Evolutionary conservation across 2,888 invertebrate species (phyloP), one percentile per base, ranked within the genome.

Genomic region (Galerucella calmariensis): DNA sequence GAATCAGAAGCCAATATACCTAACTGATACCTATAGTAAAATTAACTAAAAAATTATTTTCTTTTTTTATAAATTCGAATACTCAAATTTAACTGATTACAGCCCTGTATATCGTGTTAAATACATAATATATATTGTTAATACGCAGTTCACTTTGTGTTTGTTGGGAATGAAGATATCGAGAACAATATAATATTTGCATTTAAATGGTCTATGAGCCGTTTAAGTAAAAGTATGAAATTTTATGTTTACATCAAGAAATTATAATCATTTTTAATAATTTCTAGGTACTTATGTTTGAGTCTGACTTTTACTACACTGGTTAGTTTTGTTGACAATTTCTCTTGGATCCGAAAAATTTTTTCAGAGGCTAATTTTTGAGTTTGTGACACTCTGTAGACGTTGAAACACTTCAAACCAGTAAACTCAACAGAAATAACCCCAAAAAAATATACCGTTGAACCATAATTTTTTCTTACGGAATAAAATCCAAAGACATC

Each of bases 151-250:
- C 58, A 58, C 24, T 11, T 24, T 24, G 24, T 58, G 24, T 58
- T 58, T 16, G 58, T 58, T 58, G 58, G 20, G 58, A 58, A 58
- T 48, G 48, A 48, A 48, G 48, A 48, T 48, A 58, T 58, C 11
- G n/a, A 4, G 24, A 58, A 58, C 58, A 58, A 58, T 58, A 24
- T 58, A 58, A 24, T 24, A 58, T 58, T 58, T 58, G 58, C 58
- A 58, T 58, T 58, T 24, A 58, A 24, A 58, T 58, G 24, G 58
- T 58, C 5, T 16, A 12, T 48, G 48, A 48, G 48, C 14, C 48
- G 14, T 48, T 48, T 48, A 48, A 48, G 48, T 48, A 48, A 48
- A 48, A 12, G 48, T 48, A 48, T 48, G 4, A 48, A 48, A 48
- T 48, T 11, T 48, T 14, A 48, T 48, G 48, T 48, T 48, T 12